Base-by-base conservation (phyloP, 2,113 vertebrate species). In the Onychorhynchus coronatus region DNA sequence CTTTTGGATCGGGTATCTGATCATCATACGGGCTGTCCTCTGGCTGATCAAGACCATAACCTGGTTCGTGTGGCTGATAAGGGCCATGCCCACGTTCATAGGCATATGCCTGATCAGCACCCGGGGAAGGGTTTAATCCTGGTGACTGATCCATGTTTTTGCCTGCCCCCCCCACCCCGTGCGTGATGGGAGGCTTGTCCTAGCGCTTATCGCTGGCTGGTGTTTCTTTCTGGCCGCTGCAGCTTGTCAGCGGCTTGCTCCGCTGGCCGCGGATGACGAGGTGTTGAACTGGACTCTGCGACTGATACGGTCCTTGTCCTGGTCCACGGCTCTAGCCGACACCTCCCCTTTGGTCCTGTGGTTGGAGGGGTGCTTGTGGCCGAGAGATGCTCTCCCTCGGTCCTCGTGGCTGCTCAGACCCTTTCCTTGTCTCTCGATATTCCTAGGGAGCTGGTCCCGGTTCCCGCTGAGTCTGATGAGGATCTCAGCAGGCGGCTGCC, bases 61-160 rank as follows among this genome's bases (percentile, higher is more conserved):
- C 94, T 6, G 98, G 95, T 23, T 97, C 96, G 4, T 96, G 95
- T 2, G 96, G 82, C 68, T 91, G 96, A 5, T 95, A 97, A 50
- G 94, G 76, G n/a, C 97, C 94, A 7, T 94, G 91, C 23, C 37
- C 85, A 11, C 10, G 27, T 10, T 89, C 87, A 1, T 56, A 52
- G 39, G n/a, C 73, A 37, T 39, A 23, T 49, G 53, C 33, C 18
- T 20, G 56, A 46, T 59, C 42, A 56, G 31, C 42, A 35, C 21
- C 79, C 17, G 25, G 10, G 2, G 49, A 68, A 49, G 56, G 16
- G 14, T 73, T 49, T 56, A 13, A 27, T 39, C 14, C 80, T 15
- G 16, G 20, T 2, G 77, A 12, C 16, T 4, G 27, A 31, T 62
- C 10, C 59, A 89, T 62, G 70, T 68, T 62, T 65, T 49, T 22